Evolutionary conservation across 2,797 vertebrate species (phyloP).

Genomic region (Tapirus indicus): DNA sequence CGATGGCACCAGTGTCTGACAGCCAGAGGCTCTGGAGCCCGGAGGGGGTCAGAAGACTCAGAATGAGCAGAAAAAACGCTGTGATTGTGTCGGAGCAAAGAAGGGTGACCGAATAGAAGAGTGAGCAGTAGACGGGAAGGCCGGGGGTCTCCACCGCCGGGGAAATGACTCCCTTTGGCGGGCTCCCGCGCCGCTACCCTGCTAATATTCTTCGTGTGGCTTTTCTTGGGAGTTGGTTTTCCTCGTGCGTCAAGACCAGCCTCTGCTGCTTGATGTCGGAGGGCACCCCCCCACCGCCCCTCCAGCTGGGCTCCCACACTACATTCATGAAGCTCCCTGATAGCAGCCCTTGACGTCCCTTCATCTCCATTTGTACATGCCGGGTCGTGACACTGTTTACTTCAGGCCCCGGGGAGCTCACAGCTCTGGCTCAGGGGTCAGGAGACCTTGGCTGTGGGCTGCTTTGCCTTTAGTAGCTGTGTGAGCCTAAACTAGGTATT

Average conservation of each 20-base stretch:
- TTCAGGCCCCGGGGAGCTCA: rapidly evolving
- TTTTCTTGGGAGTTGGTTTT: background rate
- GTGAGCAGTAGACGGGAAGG: rapidly evolving
- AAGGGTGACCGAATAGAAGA: background rate
- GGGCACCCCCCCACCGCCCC: background rate
- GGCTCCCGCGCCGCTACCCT: rapidly evolving
- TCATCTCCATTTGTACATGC: rapidly evolving
- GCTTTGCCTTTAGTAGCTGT: background rate
- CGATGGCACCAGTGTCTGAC: rapidly evolving
- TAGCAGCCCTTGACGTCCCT: too few relatives aligned
- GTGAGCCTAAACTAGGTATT: background rate
- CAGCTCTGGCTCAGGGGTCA: background rate
- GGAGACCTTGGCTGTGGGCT: background rate
- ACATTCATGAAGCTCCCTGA: rapidly evolving
- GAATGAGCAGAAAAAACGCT: too few relatives aligned
- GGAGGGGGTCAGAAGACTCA: background rate
- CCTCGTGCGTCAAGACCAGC: background rate
- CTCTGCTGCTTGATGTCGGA: background rate
- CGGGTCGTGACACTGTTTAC: rapidly evolving
- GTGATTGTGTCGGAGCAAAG: background rate
- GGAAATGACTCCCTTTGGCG: background rate
- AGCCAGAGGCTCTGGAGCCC: background rate
- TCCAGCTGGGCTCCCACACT: rapidly evolving
- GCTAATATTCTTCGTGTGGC: background rate
- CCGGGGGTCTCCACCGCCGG: background rate